Conservation (phyloP, 1,140 invertebrate genomes). For the Leptonema lineaticorne region DNA sequence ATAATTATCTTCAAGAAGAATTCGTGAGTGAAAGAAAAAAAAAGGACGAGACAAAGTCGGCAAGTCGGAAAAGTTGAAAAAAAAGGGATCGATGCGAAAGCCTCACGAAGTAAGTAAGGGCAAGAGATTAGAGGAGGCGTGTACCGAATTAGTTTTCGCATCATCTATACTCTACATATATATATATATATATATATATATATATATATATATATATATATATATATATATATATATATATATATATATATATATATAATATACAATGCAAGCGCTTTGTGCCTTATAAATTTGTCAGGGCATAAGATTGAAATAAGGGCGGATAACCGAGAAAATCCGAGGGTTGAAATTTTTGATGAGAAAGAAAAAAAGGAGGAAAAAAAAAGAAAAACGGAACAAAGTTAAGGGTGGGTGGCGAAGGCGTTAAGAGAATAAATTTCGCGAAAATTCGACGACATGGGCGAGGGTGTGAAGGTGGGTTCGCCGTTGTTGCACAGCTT, state of each 20-base stretch:
- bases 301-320: too few species aligned
- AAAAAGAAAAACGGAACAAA: too few species aligned
- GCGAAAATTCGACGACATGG: neutral
- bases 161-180: neutral
- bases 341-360: too few species aligned
- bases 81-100: neutral
- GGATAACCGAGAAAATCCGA: too few species aligned
- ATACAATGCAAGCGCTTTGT: too few species aligned
- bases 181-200: constrained; percentile 15
- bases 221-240: too few species aligned
- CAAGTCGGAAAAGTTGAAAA: too few species aligned
- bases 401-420: too few species aligned
- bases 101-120: neutral
- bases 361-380: too few species aligned
- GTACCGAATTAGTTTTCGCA: neutral
- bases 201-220: too few species aligned
- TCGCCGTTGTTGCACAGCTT: neutral
- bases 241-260: too few species aligned
- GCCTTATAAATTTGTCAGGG: neutral
- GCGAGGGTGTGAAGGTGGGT: neutral
- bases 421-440: neutral
- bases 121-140: constrained; percentile 1
- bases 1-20: constrained; percentile 6
- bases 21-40: constrained; percentile 4
- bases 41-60: too few species aligned